Base-by-base conservation (phyloP, 1,140 invertebrate genomes). In the Drosophila tsacasi region DNA sequence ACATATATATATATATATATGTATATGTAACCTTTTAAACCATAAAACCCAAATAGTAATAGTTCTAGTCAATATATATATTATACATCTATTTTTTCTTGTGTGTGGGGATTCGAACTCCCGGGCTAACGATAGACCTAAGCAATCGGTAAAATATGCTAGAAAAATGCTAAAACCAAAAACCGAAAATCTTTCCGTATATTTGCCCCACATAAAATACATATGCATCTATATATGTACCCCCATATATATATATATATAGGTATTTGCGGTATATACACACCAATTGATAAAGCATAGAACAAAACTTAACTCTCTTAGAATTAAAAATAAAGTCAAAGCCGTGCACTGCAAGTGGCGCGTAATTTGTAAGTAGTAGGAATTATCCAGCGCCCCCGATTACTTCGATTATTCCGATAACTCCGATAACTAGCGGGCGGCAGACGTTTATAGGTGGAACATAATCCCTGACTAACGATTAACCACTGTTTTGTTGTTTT, bases 271-370 rank as follows among this genome's bases (percentile, higher is more conserved):
- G 2, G 19, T 54, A 39, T 55, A 55, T 39, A 55, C 35, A 55
- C 54, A 25, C 54, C 54, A 55, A 55, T 55, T 55, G 54, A 55
- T 39, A 49, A 67, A 60, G 32, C 44, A 49, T 40, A 61, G 15
- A 58, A 63, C 37, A 40, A 17, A 67, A 57, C 58, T 39, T 44
- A 40, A 54, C 47, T 67, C 40, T 46, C 65, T 55, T 67, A 57
- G 75, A 59, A 68, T 23, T 40, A 46, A 42, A 74, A 65, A 42
- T n/a, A 32, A 59, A 65, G 25, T 47, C 46, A 71, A 49, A 82
- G 44, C 37, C 69, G 78, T 55, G 73, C 77, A 84, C 84, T 89
- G 68, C 77, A 87, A 87, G 83, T 87, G 69, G 69, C 77, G 52
- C 78, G 63, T 62, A 55, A 52, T 81, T 79, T 78, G 66, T 78